Evolutionary conservation across 2,888 invertebrate species (phyloP).

Genomic region (Morinoia aosen): DNA sequence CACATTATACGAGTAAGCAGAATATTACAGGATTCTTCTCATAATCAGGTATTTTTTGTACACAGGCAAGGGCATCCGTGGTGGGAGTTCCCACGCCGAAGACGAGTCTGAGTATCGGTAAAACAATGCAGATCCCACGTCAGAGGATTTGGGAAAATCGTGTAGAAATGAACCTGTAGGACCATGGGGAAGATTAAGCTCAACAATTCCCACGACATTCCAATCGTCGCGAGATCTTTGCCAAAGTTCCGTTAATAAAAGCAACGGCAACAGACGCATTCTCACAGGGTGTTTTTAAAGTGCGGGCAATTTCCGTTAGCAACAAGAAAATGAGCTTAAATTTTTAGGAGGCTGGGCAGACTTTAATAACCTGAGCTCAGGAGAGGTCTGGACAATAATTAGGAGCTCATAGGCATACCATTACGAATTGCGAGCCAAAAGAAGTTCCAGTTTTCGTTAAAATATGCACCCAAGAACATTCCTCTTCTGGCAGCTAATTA

Average conservation of each 20-base stretch:
- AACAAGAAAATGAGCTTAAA: constrained; percentile 3
- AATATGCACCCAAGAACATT: neutral
- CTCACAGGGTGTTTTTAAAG: neutral
- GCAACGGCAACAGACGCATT: neutral
- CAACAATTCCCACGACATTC: constrained; percentile 44
- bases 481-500: neutral
- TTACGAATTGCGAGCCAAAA: neutral
- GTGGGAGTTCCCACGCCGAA: constrained; percentile 24
- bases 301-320: neutral
- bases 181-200: neutral
- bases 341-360: neutral
- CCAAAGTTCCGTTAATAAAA: constrained; percentile 4
- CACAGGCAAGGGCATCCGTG: neutral
- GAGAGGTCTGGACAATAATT: neutral
- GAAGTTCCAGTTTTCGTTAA: neutral
- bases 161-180: constrained; percentile 18
- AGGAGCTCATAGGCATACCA: neutral
- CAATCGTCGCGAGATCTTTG: constrained; percentile 36
- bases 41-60: neutral
- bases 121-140: constrained; percentile 31
- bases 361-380: neutral
- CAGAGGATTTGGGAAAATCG: neutral
- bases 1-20: neutral
- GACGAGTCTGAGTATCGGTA: neutral
- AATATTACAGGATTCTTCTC: neutral